These are phyloP conservation scores for Anagyrus pseudococci DNA, from an alignment of 2,888 invertebrate species.

Conservation along the genomic window DNA sequence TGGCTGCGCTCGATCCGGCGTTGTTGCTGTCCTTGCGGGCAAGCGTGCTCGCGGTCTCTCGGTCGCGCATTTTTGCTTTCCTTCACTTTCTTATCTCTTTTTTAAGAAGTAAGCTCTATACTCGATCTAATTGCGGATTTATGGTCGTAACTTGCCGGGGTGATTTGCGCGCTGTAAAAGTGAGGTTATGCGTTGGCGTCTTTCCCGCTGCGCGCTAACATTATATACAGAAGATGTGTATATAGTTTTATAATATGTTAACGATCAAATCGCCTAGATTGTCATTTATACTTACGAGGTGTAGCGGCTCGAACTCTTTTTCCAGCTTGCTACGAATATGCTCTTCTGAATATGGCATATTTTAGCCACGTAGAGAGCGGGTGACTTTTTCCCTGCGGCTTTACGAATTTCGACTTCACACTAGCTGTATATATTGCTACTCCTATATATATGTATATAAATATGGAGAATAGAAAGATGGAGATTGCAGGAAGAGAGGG, in stretches of 20 bases:
- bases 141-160: no score
- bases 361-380: slow-evolving; percentile 42
- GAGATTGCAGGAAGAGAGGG: no score
- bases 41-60: slow-evolving; percentile 10
- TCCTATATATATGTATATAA: not conserved
- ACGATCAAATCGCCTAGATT: no score
- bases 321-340: slow-evolving; percentile 72
- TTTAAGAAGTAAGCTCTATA: no score
- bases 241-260: no score
- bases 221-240: no score
- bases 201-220: slow-evolving; percentile 18
- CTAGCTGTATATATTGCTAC: not conserved
- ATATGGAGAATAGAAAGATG: no score
- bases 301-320: slow-evolving; percentile 72
- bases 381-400: not conserved
- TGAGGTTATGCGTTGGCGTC: slow-evolving; percentile 38
- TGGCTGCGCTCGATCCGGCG: not conserved
- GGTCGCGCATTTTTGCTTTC: slow-evolving; percentile 32
- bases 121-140: no score
- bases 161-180: slow-evolving; percentile 35
- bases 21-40: slow-evolving; percentile 21
- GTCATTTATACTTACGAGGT: slow-evolving; percentile 70
- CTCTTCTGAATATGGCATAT: slow-evolving; percentile 72
- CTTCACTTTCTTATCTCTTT: not conserved
- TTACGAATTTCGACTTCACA: not conserved